phyloP scores from a whole-genome alignment of 2,113 vertebrate species.

The Serilophus lunatus region DNA sequence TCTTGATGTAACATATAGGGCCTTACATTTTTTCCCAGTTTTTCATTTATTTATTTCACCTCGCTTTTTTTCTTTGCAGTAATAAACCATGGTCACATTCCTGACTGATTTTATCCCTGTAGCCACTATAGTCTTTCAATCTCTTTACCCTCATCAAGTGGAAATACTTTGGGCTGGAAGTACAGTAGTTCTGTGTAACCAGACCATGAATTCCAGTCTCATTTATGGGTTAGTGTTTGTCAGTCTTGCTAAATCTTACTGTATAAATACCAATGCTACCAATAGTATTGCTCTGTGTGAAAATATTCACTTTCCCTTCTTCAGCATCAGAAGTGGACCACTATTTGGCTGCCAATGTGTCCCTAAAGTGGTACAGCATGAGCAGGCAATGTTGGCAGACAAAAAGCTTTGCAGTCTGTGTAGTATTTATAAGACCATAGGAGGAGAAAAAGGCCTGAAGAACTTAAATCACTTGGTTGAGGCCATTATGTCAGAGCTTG shows the following conservation, averaged over 20 bases:
- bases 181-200: neutral
- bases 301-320: neutral
- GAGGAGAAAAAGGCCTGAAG: neutral
- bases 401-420: neutral
- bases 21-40: slow-evolving; percentile 14
- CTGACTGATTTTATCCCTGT: neutral
- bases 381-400: neutral
- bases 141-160: neutral
- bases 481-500: neutral
- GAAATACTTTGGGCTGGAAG: neutral
- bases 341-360: neutral
- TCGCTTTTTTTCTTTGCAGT: neutral
- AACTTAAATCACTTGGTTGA: neutral
- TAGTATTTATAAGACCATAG: neutral
- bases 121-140: neutral
- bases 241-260: neutral
- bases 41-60: neutral
- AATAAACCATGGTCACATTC: neutral
- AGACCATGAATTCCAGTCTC: neutral
- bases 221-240: neutral
- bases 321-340: neutral
- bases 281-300: neutral
- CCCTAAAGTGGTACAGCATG: rapidly evolving
- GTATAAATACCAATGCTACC: neutral
- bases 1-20: neutral